Conservation (phyloP, 2,113 vertebrate species). For the Carlito syrichta region DNA sequence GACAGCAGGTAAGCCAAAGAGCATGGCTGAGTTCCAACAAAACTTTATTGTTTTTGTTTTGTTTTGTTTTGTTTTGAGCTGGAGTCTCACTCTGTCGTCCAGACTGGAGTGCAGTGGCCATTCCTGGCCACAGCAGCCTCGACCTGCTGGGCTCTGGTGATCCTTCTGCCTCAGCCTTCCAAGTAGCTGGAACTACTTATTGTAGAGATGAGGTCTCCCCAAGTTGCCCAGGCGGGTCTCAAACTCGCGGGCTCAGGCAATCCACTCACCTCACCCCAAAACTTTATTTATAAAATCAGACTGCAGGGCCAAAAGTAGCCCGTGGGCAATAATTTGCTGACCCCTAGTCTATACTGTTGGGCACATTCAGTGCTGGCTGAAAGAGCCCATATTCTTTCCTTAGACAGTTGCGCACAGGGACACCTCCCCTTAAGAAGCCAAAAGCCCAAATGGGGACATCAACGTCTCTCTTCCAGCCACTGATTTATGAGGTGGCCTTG, state of each 20-base stretch:
- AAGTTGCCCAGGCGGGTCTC: too few relatives aligned
- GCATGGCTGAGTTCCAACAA: neutral
- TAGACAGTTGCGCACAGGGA: neutral
- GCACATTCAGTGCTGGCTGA: neutral
- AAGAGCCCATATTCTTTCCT: neutral
- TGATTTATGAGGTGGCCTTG: neutral
- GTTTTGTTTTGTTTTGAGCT: too few relatives aligned
- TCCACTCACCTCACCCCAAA: too few relatives aligned
- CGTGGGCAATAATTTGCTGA: neutral
- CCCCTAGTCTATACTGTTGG: neutral
- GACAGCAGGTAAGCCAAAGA: neutral
- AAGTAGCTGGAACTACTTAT: too few relatives aligned
- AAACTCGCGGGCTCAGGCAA: too few relatives aligned
- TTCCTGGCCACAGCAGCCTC: too few relatives aligned
- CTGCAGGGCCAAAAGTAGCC: rapidly evolving
- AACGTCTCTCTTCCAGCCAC: neutral
- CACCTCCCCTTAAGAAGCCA: neutral
- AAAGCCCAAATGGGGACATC: neutral
- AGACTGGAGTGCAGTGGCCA: too few relatives aligned
- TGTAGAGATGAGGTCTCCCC: too few relatives aligned
- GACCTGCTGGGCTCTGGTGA: too few relatives aligned
- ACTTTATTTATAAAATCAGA: neutral
- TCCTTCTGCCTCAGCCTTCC: too few relatives aligned
- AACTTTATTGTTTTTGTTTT: too few relatives aligned
- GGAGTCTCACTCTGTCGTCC: too few relatives aligned